These are phyloP conservation scores for Passer domesticus DNA, from an alignment of 2,113 vertebrate genomes.

Conservation along the genomic window DNA sequence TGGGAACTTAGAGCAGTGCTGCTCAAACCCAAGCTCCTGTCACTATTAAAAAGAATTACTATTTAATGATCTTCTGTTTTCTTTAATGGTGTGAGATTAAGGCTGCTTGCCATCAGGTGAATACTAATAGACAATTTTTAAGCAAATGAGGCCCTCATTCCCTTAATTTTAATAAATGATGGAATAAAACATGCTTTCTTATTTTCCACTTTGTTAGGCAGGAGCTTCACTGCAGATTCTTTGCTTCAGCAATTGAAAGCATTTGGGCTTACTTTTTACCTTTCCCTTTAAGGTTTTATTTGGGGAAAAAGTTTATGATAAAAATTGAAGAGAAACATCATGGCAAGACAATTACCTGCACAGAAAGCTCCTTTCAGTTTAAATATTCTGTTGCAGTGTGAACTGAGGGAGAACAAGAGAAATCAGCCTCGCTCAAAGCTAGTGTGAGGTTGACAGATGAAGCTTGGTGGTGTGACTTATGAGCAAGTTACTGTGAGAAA, in stretches of 20 bases:
- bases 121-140: conserved; percentile 56
- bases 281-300: conserved; percentile 8
- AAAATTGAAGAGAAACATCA: conserved; percentile 1
- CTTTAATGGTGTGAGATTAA: conserved; percentile 56
- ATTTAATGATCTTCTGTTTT: conserved; percentile 66
- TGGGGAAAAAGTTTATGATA: background rate
- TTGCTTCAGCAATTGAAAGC: background rate
- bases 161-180: conserved; percentile 52
- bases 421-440: background rate
- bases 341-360: background rate
- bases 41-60: conserved; percentile 43
- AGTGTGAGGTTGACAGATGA: background rate
- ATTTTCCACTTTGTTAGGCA: conserved; percentile 22
- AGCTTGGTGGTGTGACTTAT: background rate
- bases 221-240: background rate
- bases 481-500: background rate
- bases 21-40: conserved; percentile 20
- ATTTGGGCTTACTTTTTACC: background rate
- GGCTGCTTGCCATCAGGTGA: conserved; percentile 58
- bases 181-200: conserved; percentile 40
- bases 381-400: background rate
- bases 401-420: background rate
- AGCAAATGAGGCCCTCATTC: conserved; percentile 50
- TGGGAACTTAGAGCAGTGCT: background rate
- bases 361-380: background rate